Evolutionary conservation across 2,888 invertebrate genomes (phyloP), one percentile per base, ranked within the genome.

Genomic region (Lumbricus terrestris): DNA sequence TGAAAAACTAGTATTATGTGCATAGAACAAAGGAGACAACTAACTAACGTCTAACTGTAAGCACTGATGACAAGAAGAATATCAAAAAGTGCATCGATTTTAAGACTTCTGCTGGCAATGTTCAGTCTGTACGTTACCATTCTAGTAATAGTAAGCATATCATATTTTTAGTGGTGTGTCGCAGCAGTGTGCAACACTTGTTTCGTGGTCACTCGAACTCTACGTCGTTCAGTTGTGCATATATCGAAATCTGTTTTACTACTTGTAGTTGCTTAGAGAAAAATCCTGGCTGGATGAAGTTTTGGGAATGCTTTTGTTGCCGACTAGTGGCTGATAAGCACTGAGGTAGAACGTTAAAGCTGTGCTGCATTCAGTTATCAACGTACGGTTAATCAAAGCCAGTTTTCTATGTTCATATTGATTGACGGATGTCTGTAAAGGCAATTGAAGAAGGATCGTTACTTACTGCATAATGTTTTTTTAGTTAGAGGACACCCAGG

Each of bases 91-190:
- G n/a, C 69, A n/a, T n/a, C 69, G 11, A 11, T n/a, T 69, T n/a
- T 69, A 69, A 69, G 69, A n/a, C 69, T 69, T 69, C 69, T n/a
- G 47, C 11, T 69, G 29, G 69, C 69, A 69, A 69, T n/a, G 29
- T 69, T 69, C 69, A 8, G 29, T 69, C 69, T 69, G 37, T 33
- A 11, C 35, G 20, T 35, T 23, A 34, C 85, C 85, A 85, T 85
- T 85, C 85, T 85, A 85, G 85, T 85, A 85, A 85, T 85, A 85
- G 85, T 35, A 85, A 85, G 34, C 85, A 85, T 85, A 85, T 85
- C 85, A 85, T 37, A 69, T 83, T 85, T 85, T 85, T 37, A 85
- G 85, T 85, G 34, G 35, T 85, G 34, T 85, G 85, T 35, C 37
- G 18, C 34, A 85, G 1, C 20, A 23, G 11, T 37, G 69, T 37